These are phyloP conservation scores for Chelon auratus DNA, from an alignment of 2,797 vertebrate genomes.

Conservation along the genomic window DNA sequence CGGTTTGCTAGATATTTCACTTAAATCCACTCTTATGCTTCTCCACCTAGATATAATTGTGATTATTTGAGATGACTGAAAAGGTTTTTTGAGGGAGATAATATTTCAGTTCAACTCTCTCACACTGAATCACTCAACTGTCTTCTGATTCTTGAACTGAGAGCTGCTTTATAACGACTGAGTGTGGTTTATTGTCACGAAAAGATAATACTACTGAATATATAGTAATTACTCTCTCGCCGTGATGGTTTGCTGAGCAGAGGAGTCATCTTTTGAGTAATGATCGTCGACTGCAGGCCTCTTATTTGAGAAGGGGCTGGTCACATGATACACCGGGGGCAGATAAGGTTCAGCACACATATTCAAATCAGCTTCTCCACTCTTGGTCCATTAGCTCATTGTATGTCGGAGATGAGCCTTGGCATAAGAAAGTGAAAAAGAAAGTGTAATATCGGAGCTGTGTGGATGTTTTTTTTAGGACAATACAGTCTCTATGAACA, in stretches of 20 bases:
- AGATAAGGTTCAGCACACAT: constrained; percentile 34
- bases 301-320: constrained; percentile 15
- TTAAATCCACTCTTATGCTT: not conserved
- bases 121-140: not conserved
- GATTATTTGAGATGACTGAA: constrained; percentile 20
- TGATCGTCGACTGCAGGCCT: constrained; percentile 11
- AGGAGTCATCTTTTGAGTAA: constrained; percentile 25
- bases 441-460: constrained; percentile 9
- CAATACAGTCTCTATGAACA: not conserved
- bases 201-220: constrained; percentile 9
- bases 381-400: constrained; percentile 44
- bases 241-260: constrained; percentile 13
- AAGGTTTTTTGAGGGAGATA: not conserved
- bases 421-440: constrained; percentile 8
- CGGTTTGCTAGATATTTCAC: not conserved
- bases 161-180: not conserved
- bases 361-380: constrained; percentile 44
- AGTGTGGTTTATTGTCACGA: not conserved
- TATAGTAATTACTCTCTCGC: not conserved
- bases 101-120: not conserved
- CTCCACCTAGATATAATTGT: not conserved
- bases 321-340: constrained; percentile 41
- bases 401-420: not conserved
- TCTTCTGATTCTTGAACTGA: not conserved
- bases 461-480: not conserved